Evolutionary conservation across 35 echinoderm and acorn worm genomes (phyloP).

Genomic region (Nesometra sesokonis): DNA sequence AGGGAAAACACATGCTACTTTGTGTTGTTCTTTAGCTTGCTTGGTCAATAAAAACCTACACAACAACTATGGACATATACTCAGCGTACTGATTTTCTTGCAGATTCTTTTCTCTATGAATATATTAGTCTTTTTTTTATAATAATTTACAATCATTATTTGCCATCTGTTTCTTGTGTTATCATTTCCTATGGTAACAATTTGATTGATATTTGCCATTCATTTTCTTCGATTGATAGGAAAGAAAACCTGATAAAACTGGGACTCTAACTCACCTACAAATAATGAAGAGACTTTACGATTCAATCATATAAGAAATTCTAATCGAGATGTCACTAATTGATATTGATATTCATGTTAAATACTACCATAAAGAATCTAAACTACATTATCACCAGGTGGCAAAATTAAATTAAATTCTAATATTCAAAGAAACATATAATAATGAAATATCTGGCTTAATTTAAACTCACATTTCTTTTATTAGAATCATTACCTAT

Average conservation of each 20-base stretch:
- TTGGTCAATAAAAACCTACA: background rate
- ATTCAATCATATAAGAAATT: background rate
- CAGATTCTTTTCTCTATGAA: background rate
- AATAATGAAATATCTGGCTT: no score
- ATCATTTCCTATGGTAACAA: background rate
- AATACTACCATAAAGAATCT: background rate
- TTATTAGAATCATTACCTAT: no score
- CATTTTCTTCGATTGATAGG: background rate
- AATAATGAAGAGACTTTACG: background rate
- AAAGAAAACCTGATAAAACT: background rate
- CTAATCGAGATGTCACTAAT: background rate
- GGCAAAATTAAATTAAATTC: no score
- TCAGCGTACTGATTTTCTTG: background rate
- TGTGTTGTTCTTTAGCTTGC: background rate
- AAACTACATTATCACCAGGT: background rate
- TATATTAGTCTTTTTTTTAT: background rate
- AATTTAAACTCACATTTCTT: no score
- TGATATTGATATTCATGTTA: background rate
- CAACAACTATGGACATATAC: background rate
- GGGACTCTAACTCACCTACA: background rate
- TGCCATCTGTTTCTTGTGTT: background rate
- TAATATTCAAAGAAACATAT: no score
- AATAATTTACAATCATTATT: background rate
- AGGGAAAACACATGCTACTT: background rate
- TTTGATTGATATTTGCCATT: background rate